Conservation (phyloP, 2,888 invertebrate genomes). For the Saturnia pavonia region DNA sequence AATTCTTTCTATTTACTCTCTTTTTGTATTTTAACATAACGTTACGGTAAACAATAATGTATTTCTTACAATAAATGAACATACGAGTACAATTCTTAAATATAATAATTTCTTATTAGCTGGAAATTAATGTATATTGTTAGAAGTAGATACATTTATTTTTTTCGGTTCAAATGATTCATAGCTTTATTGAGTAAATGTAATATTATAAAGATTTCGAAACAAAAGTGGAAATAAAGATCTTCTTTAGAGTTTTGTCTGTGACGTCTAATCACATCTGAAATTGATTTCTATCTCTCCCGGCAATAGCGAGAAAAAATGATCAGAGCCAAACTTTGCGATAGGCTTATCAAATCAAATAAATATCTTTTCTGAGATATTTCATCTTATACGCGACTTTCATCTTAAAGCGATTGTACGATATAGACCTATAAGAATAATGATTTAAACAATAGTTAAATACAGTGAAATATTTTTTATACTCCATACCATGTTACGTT, state of each 20-base stretch:
- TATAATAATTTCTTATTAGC: too few species aligned
- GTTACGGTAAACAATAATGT: too few species aligned
- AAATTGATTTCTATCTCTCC: conserved; percentile 1
- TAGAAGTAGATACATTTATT: background rate
- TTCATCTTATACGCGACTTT: background rate
- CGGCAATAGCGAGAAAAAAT: background rate
- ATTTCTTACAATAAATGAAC: too few species aligned
- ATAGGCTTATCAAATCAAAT: conserved; percentile 2
- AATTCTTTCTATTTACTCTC: too few species aligned
- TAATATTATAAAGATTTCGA: too few species aligned
- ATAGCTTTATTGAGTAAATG: too few species aligned
- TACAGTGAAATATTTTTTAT: too few species aligned
- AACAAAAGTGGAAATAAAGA: background rate
- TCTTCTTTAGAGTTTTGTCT: background rate
- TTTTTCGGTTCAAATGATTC: background rate
- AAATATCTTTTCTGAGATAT: background rate
- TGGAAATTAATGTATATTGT: too few species aligned
- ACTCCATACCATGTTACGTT: too few species aligned
- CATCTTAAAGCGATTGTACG: background rate
- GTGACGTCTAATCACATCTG: conserved; percentile 7
- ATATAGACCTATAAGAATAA: background rate
- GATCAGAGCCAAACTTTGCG: background rate
- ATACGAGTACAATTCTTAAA: too few species aligned
- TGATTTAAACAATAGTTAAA: too few species aligned
- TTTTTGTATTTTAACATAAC: too few species aligned